Percentiles rank a stretch among this genome's conserved stretches.
phyloP scores from a whole-genome alignment of 2,888 invertebrate species.

The Archips crataeganus region DNA sequence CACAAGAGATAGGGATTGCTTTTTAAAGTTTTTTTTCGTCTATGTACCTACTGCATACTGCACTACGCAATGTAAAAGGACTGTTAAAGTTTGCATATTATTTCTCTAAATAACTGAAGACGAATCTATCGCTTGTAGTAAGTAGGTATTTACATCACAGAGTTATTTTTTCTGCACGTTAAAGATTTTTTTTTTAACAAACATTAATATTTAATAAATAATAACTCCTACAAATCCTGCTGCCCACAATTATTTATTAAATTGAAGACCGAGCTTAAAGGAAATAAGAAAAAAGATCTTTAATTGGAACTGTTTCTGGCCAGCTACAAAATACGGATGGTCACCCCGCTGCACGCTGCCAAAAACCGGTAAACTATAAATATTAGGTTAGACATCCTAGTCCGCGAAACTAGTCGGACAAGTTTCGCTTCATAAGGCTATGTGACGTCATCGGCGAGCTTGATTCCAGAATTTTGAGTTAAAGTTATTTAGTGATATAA shows the following conservation, averaged over 20 bases:
- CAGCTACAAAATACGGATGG: conserved; percentile 24
- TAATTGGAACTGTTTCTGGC: background rate
- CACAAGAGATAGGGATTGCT: background rate
- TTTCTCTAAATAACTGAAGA: too few relatives aligned
- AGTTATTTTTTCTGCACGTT: too few relatives aligned
- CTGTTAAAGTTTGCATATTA: too few relatives aligned
- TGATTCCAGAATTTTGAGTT: conserved; percentile 6
- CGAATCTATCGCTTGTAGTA: too few relatives aligned
- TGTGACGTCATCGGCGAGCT: conserved; percentile 33
- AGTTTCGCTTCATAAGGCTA: conserved; percentile 39
- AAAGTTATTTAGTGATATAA: background rate
- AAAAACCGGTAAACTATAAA: conserved; percentile 41
- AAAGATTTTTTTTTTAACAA: too few relatives aligned
- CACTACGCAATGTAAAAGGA: too few relatives aligned
- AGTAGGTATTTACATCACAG: too few relatives aligned
- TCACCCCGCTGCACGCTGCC: conserved; percentile 19
- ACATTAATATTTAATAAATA: too few relatives aligned
- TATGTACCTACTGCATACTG: too few relatives aligned
- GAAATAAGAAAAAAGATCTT: background rate
- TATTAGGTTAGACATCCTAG: conserved; percentile 40
- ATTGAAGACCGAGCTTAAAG: background rate
- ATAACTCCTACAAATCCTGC: too few relatives aligned
- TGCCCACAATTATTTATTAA: too few relatives aligned
- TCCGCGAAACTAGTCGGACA: conserved; percentile 36
- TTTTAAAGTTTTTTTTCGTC: background rate